Conservation (phyloP, 2,888 invertebrate genomes). For the Apodemia zela region DNA sequence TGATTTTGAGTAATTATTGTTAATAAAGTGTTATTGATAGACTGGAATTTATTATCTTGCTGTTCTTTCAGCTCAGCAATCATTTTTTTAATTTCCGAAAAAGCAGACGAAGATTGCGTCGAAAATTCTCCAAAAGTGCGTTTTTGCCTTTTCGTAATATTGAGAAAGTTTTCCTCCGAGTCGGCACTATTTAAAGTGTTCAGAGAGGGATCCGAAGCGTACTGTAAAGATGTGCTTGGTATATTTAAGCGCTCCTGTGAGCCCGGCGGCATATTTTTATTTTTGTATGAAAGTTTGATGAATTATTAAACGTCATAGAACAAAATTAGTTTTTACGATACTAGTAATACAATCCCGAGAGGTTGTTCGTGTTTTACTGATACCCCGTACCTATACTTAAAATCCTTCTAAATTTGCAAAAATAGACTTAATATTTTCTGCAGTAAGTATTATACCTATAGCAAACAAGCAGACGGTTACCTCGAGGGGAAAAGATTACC, state of each 20-base stretch:
- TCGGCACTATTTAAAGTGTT: background rate
- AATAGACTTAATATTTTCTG: too few species aligned
- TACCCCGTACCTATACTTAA: too few species aligned
- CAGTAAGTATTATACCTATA: too few species aligned
- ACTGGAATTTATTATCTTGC: background rate
- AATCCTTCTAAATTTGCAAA: too few species aligned
- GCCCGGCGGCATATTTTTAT: too few species aligned
- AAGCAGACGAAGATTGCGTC: background rate
- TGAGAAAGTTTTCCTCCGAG: background rate
- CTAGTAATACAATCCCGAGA: too few species aligned
- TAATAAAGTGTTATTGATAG: background rate
- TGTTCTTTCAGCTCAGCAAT: background rate
- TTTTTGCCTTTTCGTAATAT: background rate
- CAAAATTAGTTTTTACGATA: too few species aligned
- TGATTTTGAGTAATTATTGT: background rate
- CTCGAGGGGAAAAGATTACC: too few species aligned
- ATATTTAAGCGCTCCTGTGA: background rate
- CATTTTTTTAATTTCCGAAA: background rate
- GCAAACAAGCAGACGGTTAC: too few species aligned
- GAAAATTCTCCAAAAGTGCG: background rate
- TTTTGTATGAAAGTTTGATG: too few species aligned
- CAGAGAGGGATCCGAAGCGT: background rate
- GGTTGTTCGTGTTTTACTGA: too few species aligned
- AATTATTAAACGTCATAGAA: too few species aligned
- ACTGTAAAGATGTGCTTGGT: background rate